Base-by-base conservation (phyloP, 2,888 invertebrate species). In the Willowsia nigromaculata region DNA sequence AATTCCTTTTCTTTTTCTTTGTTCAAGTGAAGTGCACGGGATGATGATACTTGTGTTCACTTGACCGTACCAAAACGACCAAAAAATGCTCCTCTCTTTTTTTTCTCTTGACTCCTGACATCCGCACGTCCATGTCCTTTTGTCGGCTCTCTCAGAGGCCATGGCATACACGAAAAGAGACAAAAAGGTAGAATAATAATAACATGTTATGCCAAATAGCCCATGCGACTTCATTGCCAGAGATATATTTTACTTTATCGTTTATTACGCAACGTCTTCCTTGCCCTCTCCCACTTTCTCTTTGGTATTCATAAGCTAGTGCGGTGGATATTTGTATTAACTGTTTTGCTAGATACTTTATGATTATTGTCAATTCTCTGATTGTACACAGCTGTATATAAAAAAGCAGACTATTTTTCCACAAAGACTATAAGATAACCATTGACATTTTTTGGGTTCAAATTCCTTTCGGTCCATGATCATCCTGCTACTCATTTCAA, bases 1-100 rank as follows among this genome's bases (percentile, higher is more conserved):
- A 86, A 80, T 80, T 80, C 76, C 56, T 62, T 85, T 65, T 50
- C 43, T 47, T 50, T 50, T n/a, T 3, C 1, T 65, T 6, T 3
- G 62, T 1, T 4, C 40, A 68, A 27, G 68, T 40, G 40, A 68
- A 68, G 68, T 37, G 40, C 37, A 37, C 25, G n/a, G 15, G 37
- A 85, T 40, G 47, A 59, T 59, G 59, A 62, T 65, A 78, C 80
- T 86, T 86, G 80, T 86, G 85, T 53, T 80, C 85, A 86, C 85
- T 86, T 86, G 85, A 86, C 85, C 85, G 40, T 78, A 68, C n/a
- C 65, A 65, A 50, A 80, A 86, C 43, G 76, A 68, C 65, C 65
- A 53, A 53, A 68, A 40, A 11, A 22, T 40, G 68, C 13, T 40
- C 59, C n/a, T 33, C 62, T n/a, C 33, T 30, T 15, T 1, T 33